Evolutionary conservation across 2,888 invertebrate genomes (phyloP), one percentile per base, ranked within the genome.

Genomic region (Tyria jacobaeae): DNA sequence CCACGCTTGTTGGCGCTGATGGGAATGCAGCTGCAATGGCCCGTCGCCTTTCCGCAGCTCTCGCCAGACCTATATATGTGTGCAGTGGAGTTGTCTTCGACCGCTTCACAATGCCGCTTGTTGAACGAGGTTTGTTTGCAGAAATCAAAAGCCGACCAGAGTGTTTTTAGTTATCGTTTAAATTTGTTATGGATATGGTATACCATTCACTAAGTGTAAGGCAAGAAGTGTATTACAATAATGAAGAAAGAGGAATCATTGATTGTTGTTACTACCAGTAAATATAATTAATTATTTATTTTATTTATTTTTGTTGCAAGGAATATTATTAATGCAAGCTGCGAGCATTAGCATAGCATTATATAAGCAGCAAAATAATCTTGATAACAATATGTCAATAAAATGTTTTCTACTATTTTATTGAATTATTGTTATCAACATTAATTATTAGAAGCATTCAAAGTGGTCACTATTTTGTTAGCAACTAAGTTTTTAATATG

Each of bases 121-220:
- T 89, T 6, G 86, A 88, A 39, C 62, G 69, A 1, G 76, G 74
- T 34, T 71, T 76, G 7, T 70, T 85, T 34, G 66, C 82, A 3
- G 87, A 89, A 76, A 85, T 89, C 14, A 85, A 85, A 55, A 81
- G 78, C 31, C 76, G 82, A 48, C 85, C 87, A 1, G 79, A 86
- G 14, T 81, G 70, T 71, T 88, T 81, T 57, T 79, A 65, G 66
- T 47, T 24, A n/a, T 25, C n/a, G n/a, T n/a, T n/a, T n/a, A n/a
- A n/a, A n/a, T n/a, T 21, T 12, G 34, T 47, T 15, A 24, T 37
- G 0, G 5, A 7, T 14, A 4, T 3, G n/a, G n/a, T 44, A 21
- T 44, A 44, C 21, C 5, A 44, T 12, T 21, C 41, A 44, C 12
- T 21, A 12, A 21, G 1, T 68, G 9, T 44, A 21, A 12, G 21